These are phyloP conservation scores for Melanostigma gelatinosum DNA, from an alignment of 2,113 vertebrate species.

Conservation along the genomic window DNA sequence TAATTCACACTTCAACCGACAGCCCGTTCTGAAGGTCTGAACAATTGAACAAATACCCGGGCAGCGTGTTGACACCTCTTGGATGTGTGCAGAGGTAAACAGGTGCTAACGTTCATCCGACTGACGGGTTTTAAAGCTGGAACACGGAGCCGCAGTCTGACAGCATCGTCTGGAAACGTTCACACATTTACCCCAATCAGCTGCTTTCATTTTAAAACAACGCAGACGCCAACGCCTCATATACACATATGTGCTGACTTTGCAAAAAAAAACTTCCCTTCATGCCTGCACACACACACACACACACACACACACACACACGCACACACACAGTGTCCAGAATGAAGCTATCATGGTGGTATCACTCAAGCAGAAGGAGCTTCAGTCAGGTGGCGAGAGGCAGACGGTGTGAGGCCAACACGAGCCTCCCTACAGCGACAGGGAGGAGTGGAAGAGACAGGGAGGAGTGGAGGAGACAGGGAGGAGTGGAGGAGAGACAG, in stretches of 20 bases:
- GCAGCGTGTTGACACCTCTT: neutral
- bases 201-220: conserved; percentile 18
- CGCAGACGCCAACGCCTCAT: neutral
- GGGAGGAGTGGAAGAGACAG: conserved; percentile 7
- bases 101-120: neutral
- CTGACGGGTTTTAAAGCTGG: neutral
- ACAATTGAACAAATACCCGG: neutral
- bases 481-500: neutral
- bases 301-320: neutral
- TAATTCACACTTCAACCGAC: conserved; percentile 16
- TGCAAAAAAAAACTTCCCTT: neutral
- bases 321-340: conserved; percentile 10
- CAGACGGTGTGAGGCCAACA: conserved; percentile 53
- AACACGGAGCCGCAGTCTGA: neutral
- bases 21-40: neutral
- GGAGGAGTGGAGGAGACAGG: conserved; percentile 13
- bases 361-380: conserved; percentile 54
- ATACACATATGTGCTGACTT: conserved; percentile 13
- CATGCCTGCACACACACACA: neutral
- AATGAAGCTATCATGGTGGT: conserved; percentile 51
- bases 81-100: conserved; percentile 2
- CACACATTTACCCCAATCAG: conserved; percentile 26
- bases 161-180: conserved; percentile 8
- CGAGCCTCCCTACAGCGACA: conserved; percentile 26
- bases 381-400: conserved; percentile 49